Evolutionary conservation across 2,113 vertebrate species (phyloP).

Genomic region (Shinisaurus crocodilurus): DNA sequence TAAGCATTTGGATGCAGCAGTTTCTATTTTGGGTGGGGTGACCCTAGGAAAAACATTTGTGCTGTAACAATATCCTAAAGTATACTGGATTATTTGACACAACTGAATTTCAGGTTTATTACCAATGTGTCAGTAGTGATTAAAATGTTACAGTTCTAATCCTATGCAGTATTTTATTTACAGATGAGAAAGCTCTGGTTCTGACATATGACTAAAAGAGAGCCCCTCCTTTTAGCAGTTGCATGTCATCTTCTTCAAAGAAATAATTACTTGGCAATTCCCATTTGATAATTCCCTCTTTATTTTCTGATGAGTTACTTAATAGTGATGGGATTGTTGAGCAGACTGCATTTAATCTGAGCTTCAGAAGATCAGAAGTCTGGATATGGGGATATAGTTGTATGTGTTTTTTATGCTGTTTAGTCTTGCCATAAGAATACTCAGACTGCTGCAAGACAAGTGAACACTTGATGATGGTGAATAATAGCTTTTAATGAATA

Average conservation of each 20-base stretch:
- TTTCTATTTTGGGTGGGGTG: neutral
- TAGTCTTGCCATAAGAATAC: constrained; percentile 64
- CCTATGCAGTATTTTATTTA: constrained; percentile 77
- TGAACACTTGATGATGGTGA: constrained; percentile 64
- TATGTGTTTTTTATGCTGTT: constrained; percentile 61
- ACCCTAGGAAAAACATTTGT: neutral
- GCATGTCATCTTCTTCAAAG: constrained; percentile 82
- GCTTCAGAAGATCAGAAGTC: constrained; percentile 75
- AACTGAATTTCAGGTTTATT: constrained; percentile 49
- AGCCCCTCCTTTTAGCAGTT: constrained; percentile 77
- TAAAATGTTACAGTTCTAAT: constrained; percentile 52
- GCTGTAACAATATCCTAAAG: neutral
- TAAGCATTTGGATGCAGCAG: neutral
- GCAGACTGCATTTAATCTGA: constrained; percentile 67
- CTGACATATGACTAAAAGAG: constrained; percentile 75
- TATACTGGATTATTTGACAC: neutral
- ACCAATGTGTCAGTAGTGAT: neutral
- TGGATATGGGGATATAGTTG: constrained; percentile 60
- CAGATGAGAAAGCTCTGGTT: constrained; percentile 73
- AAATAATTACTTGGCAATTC: constrained; percentile 86
- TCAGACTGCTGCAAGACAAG: constrained; percentile 63
- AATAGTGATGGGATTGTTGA: constrained; percentile 81
- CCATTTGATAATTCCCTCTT: constrained; percentile 83
- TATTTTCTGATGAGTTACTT: constrained; percentile 86
- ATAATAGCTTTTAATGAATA: constrained; percentile 19